Conservation (phyloP, 2,888 invertebrate genomes). For the Scaptomyza flava region DNA sequence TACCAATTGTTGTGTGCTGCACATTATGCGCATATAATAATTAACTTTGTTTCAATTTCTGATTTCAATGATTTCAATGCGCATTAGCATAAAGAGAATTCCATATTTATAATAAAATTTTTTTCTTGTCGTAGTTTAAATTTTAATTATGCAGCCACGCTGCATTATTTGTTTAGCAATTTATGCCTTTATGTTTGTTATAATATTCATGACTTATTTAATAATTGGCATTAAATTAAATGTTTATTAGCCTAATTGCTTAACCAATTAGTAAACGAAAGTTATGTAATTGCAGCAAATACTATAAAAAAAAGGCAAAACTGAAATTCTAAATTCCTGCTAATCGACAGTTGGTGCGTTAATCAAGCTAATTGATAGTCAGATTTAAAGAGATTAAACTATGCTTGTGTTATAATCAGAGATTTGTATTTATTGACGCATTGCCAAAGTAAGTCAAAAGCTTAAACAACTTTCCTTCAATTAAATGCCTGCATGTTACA, state of each 20-base stretch:
- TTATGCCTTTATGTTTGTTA: slow-evolving; percentile 26
- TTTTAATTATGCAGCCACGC: slow-evolving; percentile 31
- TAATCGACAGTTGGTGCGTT: background rate
- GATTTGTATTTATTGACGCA: background rate
- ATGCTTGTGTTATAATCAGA: background rate
- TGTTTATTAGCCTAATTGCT: slow-evolving; percentile 68
- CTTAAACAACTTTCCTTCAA: background rate
- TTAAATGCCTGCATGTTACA: background rate
- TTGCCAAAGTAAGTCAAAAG: background rate
- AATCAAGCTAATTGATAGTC: background rate
- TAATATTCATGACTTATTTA: slow-evolving; percentile 60
- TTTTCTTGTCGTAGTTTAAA: background rate
- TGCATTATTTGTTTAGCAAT: slow-evolving; percentile 39
- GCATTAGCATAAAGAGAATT: slow-evolving; percentile 36
- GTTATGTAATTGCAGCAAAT: slow-evolving; percentile 42
- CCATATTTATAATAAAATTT: slow-evolving; percentile 10
- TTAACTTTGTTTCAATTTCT: slow-evolving; percentile 33
- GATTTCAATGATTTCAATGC: slow-evolving; percentile 25
- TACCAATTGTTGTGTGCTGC: slow-evolving; percentile 14
- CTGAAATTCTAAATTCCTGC: background rate
- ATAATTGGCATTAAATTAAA: slow-evolving; percentile 66
- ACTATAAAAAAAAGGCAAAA: background rate
- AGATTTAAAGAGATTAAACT: background rate
- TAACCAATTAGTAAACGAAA: slow-evolving; percentile 55
- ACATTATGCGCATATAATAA: slow-evolving; percentile 26